Conservation (phyloP, 2,113 vertebrate genomes). For the Dasypus novemcinctus region DNA sequence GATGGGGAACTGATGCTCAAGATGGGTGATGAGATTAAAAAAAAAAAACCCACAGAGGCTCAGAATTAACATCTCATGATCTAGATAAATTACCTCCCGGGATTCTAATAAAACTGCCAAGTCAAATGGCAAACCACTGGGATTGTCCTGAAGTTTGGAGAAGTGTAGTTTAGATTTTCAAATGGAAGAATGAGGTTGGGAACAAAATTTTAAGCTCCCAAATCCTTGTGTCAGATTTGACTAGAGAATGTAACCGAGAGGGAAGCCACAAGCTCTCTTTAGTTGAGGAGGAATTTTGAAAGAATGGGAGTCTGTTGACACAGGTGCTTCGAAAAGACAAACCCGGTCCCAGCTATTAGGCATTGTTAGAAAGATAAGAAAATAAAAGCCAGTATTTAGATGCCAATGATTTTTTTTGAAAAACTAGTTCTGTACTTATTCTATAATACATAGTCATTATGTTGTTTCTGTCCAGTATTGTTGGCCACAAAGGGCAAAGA, state of each 20-base stretch:
- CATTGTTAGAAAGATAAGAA: background rate
- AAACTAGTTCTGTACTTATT: background rate
- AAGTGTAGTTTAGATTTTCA: background rate
- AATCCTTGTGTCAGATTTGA: constrained; percentile 1
- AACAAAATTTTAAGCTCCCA: constrained; percentile 43
- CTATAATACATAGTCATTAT: constrained; percentile 2
- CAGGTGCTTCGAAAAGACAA: background rate
- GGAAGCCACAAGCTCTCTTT: background rate
- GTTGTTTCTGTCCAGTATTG: background rate
- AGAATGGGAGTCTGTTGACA: background rate
- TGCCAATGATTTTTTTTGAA: background rate
- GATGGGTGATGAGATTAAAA: constrained; percentile 38
- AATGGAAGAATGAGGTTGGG: constrained; percentile 1
- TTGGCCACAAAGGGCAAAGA: constrained; percentile 49
- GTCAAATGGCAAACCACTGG: background rate
- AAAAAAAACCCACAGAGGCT: background rate
- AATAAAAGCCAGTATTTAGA: constrained; percentile 39
- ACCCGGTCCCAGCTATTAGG: background rate
- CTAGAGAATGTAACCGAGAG: background rate
- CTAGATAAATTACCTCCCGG: constrained; percentile 54
- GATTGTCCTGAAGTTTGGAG: background rate
- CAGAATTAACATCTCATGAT: constrained; percentile 44
- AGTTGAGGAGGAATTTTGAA: constrained; percentile 4
- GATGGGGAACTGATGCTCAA: background rate
- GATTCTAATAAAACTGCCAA: constrained; percentile 43